A percentile compares a stretch with the other conserved stretches of the same genome.
These are phyloP conservation scores for Polydrusus cervinus DNA, from an alignment of 2,888 invertebrate species.

Conservation along the genomic window DNA sequence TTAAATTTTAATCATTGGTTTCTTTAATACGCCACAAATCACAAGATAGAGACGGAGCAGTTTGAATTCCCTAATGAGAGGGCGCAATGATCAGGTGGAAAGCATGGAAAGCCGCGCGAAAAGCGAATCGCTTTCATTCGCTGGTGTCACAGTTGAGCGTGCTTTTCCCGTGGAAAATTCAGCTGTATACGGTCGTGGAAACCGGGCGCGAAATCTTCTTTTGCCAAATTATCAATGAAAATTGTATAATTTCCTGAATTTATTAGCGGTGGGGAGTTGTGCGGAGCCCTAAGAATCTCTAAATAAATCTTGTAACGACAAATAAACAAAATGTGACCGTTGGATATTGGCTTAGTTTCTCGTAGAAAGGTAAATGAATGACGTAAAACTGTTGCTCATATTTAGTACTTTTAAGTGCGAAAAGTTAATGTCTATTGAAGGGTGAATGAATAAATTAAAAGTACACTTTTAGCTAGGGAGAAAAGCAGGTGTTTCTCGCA, in stretches of 20 bases:
- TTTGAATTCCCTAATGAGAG: slow-evolving; percentile 49
- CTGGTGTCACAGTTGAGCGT: slow-evolving; percentile 59
- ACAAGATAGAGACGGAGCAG: neutral
- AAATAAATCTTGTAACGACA: neutral
- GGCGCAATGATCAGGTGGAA: slow-evolving; percentile 57
- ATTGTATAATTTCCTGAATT: neutral
- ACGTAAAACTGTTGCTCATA: neutral
- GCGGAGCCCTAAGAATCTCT: neutral
- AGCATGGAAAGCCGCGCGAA: slow-evolving; percentile 60
- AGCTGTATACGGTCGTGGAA: slow-evolving; percentile 4
- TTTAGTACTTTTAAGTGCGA: too few species aligned
- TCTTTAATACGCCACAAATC: slow-evolving; percentile 10
- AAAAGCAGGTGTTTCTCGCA: too few species aligned
- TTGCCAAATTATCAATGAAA: slow-evolving; percentile 41
- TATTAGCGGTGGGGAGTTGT: neutral
- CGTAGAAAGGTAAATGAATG: neutral
- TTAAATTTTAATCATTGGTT: neutral
- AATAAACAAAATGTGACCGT: neutral
- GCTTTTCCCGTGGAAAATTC: slow-evolving; percentile 56
- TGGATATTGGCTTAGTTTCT: neutral
- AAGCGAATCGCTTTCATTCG: slow-evolving; percentile 58
- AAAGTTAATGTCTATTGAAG: too few species aligned
- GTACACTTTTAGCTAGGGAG: too few species aligned
- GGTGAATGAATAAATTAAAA: too few species aligned
- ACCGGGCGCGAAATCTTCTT: slow-evolving; percentile 43